Evolutionary conservation across 2,113 vertebrate species (phyloP), one percentile per base, ranked within the genome.

Genomic region (Hydrochoerus hydrochaeris): DNA sequence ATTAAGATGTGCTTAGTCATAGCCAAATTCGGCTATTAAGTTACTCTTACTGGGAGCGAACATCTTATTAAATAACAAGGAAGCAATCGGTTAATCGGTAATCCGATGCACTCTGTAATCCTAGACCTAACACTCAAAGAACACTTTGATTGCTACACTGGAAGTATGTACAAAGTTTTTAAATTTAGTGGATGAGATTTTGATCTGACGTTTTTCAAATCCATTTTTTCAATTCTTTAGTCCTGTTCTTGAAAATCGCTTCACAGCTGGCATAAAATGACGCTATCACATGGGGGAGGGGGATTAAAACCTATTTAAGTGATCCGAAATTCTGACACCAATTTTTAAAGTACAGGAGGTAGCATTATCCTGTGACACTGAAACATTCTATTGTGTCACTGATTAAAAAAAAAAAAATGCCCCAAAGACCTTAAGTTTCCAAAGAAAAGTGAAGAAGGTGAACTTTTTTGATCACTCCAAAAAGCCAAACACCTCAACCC

Each of bases 1-100:
- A 93, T 92, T 96, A 93, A 95, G 81, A 97, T 93, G 30, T 97
- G 98, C 97, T 97, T 97, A 97, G 96, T 98, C 97, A 98, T 16
- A 96, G 80, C 81, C 94, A 90, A 97, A 93, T 94, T 96, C 12
- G 4, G 84, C 24, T 78, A 97, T 97, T 73, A 85, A 60, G 85
- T 98, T 97, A 97, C 95, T 96, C 49, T 54, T 57, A 82, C 54
- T n/a, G 28, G 38, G 87, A 96, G 65, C 9, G 75, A 63, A 94
- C 69, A 88, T 83, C 96, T 95, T 85, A 96, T 77, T 96, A 96
- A 96, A 73, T 54, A 84, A 94, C 86, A 96, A 13, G 60, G 58
- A 96, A 67, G 30, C 73, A 93, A 97, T 93, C 86, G 10, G 90
- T 92, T 97, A 54, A 96, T 97, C 95, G 89, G 95, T 90, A 98